Evolutionary conservation across 2,113 vertebrate species (phyloP).

Genomic region (Chamaetylas fuelleborni): DNA sequence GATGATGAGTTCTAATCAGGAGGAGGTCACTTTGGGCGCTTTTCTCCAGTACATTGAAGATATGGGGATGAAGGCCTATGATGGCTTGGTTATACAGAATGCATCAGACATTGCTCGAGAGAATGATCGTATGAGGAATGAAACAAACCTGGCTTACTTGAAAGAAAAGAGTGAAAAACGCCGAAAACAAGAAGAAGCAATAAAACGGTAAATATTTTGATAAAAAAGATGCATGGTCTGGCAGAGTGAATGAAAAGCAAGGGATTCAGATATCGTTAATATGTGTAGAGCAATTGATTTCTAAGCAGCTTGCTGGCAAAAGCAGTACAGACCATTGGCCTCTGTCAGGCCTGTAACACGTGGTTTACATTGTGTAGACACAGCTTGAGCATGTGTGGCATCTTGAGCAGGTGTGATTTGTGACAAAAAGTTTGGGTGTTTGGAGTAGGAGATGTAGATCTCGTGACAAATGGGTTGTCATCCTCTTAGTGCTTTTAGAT

Average conservation of each 20-base stretch:
- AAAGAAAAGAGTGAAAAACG: constrained; percentile 95
- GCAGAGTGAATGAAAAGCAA: neutral
- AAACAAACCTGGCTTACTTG: constrained; percentile 91
- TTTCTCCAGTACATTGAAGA: constrained; percentile 97
- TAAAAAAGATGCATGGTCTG: neutral
- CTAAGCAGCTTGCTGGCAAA: neutral
- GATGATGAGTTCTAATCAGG: constrained; percentile 93
- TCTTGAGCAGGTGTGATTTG: neutral
- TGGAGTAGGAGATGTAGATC: neutral
- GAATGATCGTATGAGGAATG: constrained; percentile 92
- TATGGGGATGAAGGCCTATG: constrained; percentile 90
- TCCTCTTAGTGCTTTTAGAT: neutral
- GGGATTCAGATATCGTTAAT: neutral
- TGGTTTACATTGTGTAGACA: fast-evolving
- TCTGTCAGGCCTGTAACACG: fast-evolving
- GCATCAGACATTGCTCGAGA: constrained; percentile 97
- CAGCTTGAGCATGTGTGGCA: neutral
- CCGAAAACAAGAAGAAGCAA: constrained; percentile 90
- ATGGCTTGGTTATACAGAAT: constrained; percentile 96
- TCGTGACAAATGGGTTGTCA: neutral
- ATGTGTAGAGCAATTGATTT: neutral
- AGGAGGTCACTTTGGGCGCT: constrained; percentile 83
- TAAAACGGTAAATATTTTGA: constrained; percentile 83
- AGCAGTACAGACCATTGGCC: neutral
- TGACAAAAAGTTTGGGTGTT: neutral